Conservation (phyloP, 1,140 invertebrate species). For the Sarcophaga bullata region DNA sequence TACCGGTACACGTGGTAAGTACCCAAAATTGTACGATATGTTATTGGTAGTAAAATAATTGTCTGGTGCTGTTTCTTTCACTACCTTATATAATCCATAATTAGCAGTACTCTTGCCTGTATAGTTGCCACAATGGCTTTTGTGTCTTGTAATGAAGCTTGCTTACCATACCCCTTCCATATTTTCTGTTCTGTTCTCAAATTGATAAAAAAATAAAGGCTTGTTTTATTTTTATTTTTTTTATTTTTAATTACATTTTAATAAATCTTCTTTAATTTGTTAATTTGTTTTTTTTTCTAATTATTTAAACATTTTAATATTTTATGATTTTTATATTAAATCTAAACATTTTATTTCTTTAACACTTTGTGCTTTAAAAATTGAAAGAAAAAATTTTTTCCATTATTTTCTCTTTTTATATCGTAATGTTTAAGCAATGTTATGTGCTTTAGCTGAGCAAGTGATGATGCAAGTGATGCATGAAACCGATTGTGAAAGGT, state of each 20-base stretch:
- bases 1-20: too few relatives aligned
- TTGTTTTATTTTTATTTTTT: too few relatives aligned
- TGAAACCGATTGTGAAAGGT: constrained; percentile 5
- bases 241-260: background rate
- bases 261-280: constrained; percentile 1
- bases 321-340: background rate
- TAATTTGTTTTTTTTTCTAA: background rate
- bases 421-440: background rate
- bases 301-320: background rate
- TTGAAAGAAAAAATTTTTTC: background rate
- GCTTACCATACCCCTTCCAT: too few relatives aligned
- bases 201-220: too few relatives aligned
- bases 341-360: background rate
- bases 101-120: too few relatives aligned
- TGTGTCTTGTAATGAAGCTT: too few relatives aligned
- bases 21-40: too few relatives aligned
- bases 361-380: background rate
- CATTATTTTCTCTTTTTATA: background rate
- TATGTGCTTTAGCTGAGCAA: constrained; percentile 9
- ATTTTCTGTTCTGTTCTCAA: too few relatives aligned
- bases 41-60: too few relatives aligned
- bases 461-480: constrained; percentile 13
- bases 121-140: too few relatives aligned
- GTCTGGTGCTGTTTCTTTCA: too few relatives aligned
- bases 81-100: too few relatives aligned